These are phyloP conservation scores for Gastrophryne carolinensis DNA, from an alignment of 2,797 vertebrate species.

Conservation along the genomic window DNA sequence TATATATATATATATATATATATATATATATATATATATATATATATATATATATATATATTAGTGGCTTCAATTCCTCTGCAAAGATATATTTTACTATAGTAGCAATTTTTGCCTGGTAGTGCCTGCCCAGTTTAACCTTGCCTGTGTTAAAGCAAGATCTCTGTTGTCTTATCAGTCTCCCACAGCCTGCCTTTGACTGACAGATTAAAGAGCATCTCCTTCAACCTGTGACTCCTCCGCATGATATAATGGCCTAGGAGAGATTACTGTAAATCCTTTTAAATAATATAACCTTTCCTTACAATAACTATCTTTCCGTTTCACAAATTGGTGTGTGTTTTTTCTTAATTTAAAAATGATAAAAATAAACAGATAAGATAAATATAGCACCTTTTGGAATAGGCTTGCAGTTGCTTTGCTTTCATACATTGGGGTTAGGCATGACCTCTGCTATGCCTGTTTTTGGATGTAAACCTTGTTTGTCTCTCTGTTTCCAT, in stretches of 20 bases:
- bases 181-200: conserved; percentile 1
- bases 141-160: conserved; percentile 1
- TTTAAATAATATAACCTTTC: not conserved
- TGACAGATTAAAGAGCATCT: conserved; percentile 31
- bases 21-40: not conserved
- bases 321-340: too few relatives aligned
- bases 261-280: conserved; percentile 19
- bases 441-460: too few relatives aligned
- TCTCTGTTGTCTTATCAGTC: conserved; percentile 18
- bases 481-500: too few relatives aligned
- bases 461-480: too few relatives aligned
- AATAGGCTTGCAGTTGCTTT: too few relatives aligned
- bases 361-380: too few relatives aligned
- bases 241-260: conserved; percentile 8
- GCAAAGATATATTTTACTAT: not conserved
- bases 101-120: not conserved
- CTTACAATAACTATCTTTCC: too few relatives aligned
- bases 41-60: too few relatives aligned
- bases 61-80: not conserved
- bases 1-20: not conserved
- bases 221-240: conserved; percentile 9
- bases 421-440: too few relatives aligned
- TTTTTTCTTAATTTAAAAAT: too few relatives aligned
- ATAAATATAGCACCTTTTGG: too few relatives aligned
- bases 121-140: not conserved